These are phyloP conservation scores for Paramisgurnus dabryanus DNA, from an alignment of 2,113 vertebrate species.

Conservation along the genomic window DNA sequence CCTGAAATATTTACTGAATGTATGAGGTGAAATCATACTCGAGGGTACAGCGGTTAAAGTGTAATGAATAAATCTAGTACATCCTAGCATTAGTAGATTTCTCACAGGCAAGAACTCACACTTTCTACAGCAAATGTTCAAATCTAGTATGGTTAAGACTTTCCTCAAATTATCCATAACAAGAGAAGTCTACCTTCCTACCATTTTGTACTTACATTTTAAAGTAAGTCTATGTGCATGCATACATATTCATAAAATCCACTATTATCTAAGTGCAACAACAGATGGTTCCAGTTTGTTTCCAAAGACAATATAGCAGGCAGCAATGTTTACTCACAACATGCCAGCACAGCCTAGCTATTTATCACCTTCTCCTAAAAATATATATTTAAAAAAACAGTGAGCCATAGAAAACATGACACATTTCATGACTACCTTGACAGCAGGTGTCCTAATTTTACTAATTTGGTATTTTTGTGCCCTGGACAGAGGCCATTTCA, in stretches of 20 bases:
- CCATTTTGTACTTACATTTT: no score
- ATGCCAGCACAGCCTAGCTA: slow-evolving; percentile 7
- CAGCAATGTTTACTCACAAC: slow-evolving; percentile 13
- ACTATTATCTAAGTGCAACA: slow-evolving; percentile 51
- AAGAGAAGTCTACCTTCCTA: no score
- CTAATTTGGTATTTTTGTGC: slow-evolving; percentile 13
- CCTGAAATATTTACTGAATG: slow-evolving; percentile 56
- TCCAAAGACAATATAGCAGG: slow-evolving; percentile 4
- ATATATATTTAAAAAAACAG: background rate
- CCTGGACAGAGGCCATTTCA: slow-evolving; percentile 25
- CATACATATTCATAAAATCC: background rate
- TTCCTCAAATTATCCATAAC: no score
- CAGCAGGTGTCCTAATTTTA: slow-evolving; percentile 9
- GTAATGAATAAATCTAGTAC: slow-evolving; percentile 40
- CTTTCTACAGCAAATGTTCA: no score
- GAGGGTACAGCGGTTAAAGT: slow-evolving; percentile 48
- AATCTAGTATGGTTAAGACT: no score
- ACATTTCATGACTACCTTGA: background rate
- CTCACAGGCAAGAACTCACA: no score
- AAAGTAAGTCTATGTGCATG: no score
- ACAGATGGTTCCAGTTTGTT: slow-evolving; percentile 11
- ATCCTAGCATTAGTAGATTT: no score
- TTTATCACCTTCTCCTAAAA: slow-evolving; percentile 11
- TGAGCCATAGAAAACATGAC: no score
- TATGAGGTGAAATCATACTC: slow-evolving; percentile 56